phyloP scores from a whole-genome alignment of 2,113 vertebrate genomes.

The Boleophthalmus pectinirostris region DNA sequence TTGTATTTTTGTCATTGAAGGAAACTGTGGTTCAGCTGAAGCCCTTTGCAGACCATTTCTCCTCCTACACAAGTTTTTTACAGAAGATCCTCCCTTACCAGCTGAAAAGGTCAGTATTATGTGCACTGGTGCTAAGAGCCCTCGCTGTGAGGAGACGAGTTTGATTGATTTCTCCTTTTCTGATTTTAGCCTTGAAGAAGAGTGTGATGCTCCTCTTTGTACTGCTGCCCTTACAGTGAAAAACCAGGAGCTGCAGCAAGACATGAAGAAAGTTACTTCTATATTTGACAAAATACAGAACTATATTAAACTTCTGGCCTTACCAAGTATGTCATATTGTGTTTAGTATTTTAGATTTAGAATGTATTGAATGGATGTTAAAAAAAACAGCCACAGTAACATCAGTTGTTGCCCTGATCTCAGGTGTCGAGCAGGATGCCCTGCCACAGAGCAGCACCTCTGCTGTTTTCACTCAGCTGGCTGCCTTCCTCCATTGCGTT shows the following conservation, averaged over 20 bases:
- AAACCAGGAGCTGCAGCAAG: constrained; percentile 87
- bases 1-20: constrained; percentile 69
- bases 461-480: constrained; percentile 88
- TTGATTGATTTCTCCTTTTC: constrained; percentile 29
- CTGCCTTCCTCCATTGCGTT: constrained; percentile 86
- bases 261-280: constrained; percentile 86
- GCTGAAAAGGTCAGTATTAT: constrained; percentile 88
- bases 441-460: constrained; percentile 86
- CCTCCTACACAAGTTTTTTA: constrained; percentile 88
- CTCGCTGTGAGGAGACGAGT: constrained; percentile 10
- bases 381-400: background rate
- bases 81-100: constrained; percentile 98
- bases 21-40: constrained; percentile 93
- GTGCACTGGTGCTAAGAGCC: constrained; percentile 9
- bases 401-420: constrained; percentile 16
- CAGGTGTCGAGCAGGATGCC: constrained; percentile 81
- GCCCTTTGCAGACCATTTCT: constrained; percentile 87
- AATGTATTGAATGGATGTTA: background rate
- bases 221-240: constrained; percentile 83
- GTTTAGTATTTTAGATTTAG: background rate
- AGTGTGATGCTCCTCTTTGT: constrained; percentile 89
- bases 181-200: constrained; percentile 89
- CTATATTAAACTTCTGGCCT: constrained; percentile 85
- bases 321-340: constrained; percentile 88
- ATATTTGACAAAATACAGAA: constrained; percentile 91